Evolutionary conservation across 2,888 invertebrate genomes (phyloP).

Genomic region (Scaptomyza polygonia): DNA sequence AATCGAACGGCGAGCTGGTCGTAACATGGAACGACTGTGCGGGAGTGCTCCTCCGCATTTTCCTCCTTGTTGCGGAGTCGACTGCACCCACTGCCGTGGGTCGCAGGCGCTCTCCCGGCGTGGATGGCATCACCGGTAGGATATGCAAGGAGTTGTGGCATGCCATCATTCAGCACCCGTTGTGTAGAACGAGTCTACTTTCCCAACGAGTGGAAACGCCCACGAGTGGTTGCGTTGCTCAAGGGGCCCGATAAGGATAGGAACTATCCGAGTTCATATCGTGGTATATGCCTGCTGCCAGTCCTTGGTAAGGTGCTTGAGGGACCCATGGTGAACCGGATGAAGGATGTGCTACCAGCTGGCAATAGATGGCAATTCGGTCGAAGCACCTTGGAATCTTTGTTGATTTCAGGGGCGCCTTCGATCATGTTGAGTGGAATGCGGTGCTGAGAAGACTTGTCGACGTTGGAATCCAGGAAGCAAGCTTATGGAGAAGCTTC

Average conservation of each 20-base stretch:
- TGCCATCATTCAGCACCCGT: conserved; percentile 18
- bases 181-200: conserved; percentile 7
- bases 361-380: neutral
- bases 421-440: conserved; percentile 6
- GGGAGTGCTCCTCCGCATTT: conserved; percentile 16
- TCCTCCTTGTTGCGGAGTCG: conserved; percentile 14
- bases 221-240: conserved; percentile 1
- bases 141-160: conserved; percentile 25
- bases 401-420: conserved; percentile 2
- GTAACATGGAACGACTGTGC: conserved; percentile 26
- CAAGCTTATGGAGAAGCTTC: conserved; percentile 30
- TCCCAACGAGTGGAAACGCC: conserved; percentile 19
- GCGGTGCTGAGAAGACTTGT: conserved; percentile 10
- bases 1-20: neutral
- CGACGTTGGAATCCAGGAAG: conserved; percentile 20
- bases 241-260: conserved; percentile 22
- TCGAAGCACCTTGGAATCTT: conserved; percentile 16
- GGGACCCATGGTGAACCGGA: conserved; percentile 27
- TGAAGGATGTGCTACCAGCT: too few relatives aligned
- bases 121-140: conserved; percentile 23
- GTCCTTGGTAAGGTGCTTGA: conserved; percentile 36
- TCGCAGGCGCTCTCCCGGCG: conserved; percentile 30
- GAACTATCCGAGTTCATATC: conserved; percentile 25
- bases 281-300: conserved; percentile 27
- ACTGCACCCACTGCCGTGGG: conserved; percentile 9